Conservation (phyloP, 2,797 vertebrate species). For the Anisognathus igniventris region DNA sequence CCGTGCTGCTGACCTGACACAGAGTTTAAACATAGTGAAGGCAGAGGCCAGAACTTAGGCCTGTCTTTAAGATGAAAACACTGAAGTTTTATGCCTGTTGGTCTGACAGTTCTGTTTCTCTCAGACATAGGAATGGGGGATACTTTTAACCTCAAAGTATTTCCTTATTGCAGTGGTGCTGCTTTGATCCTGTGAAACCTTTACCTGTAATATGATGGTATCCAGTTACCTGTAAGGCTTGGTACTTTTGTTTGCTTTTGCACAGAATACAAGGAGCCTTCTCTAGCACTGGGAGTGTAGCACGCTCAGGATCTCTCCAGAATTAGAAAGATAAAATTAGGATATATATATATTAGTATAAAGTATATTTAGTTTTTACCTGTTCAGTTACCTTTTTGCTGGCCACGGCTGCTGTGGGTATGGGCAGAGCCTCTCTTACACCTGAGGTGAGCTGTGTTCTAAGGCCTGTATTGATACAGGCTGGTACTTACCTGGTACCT, state of each 20-base stretch:
- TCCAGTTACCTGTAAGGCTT: neutral
- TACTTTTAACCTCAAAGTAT: neutral
- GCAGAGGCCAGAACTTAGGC: neutral
- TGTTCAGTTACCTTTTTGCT: neutral
- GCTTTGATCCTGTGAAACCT: neutral
- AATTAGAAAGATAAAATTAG: neutral
- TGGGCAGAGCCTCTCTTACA: neutral
- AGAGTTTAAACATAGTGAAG: neutral
- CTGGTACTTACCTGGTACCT: too few relatives aligned
- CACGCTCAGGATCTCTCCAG: rapidly evolving
- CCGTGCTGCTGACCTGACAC: neutral
- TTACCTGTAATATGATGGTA: rapidly evolving
- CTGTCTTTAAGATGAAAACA: neutral
- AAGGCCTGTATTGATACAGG: rapidly evolving
- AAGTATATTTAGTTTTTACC: neutral
- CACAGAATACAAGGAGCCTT: neutral
- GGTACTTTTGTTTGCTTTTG: neutral
- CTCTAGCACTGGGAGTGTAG: neutral
- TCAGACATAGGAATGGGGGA: rapidly evolving
- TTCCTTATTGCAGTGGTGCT: neutral
- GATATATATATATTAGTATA: neutral
- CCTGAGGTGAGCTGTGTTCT: rapidly evolving
- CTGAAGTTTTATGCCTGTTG: rapidly evolving
- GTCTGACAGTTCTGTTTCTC: neutral
- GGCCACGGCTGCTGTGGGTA: neutral